Conservation (phyloP, 2,113 vertebrate species). For the Amblyopsis rosae region DNA sequence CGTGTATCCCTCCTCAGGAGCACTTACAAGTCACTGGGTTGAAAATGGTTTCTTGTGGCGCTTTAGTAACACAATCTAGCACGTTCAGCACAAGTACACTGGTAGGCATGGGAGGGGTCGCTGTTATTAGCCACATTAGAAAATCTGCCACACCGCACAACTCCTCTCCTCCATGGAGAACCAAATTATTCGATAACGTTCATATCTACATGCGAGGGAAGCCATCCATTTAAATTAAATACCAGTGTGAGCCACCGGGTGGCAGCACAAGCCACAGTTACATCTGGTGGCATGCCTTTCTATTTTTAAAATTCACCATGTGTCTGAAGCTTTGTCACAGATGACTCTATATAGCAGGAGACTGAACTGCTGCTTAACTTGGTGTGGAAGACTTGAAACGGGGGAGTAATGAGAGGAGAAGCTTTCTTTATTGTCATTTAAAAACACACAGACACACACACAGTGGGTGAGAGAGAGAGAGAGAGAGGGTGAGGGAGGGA, state of each 20-base stretch:
- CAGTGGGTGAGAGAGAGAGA: background rate
- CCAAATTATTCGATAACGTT: background rate
- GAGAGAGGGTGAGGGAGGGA: background rate
- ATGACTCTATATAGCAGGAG: constrained; percentile 44
- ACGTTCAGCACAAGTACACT: too few species aligned
- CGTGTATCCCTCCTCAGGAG: too few species aligned
- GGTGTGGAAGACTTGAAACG: background rate
- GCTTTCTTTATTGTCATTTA: constrained; percentile 18
- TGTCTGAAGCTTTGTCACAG: constrained; percentile 65
- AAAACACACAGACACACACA: background rate
- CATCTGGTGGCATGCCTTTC: constrained; percentile 63
- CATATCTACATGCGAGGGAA: background rate
- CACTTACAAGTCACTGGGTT: too few species aligned
- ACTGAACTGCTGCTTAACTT: constrained; percentile 24
- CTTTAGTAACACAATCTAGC: too few species aligned
- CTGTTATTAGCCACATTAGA: too few species aligned
- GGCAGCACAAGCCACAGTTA: constrained; percentile 53
- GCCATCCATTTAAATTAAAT: background rate
- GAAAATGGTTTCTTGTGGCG: too few species aligned
- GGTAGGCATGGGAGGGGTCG: too few species aligned
- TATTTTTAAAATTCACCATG: constrained; percentile 67
- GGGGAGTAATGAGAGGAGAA: constrained; percentile 2
- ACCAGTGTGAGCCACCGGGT: constrained; percentile 58
- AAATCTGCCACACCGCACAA: too few species aligned
- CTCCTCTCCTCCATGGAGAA: too few species aligned